Conservation (phyloP, 1,140 invertebrate species). For the Listronotus oregonensis region DNA sequence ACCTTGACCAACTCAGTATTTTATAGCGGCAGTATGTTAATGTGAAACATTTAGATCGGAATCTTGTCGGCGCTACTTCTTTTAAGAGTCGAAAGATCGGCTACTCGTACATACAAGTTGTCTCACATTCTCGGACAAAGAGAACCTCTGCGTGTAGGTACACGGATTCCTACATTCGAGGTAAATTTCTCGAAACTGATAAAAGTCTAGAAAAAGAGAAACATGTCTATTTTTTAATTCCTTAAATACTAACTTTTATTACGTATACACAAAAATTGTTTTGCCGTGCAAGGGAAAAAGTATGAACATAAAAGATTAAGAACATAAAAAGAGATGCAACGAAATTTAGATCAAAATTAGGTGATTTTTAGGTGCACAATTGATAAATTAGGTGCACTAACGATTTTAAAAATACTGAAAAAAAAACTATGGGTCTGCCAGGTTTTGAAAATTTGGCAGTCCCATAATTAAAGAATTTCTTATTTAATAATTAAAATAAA, state of each 20-base stretch:
- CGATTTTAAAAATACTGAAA: no score
- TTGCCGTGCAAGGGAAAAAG: no score
- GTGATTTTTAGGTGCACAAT: no score
- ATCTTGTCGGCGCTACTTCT: slow-evolving; percentile 52
- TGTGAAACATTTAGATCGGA: slow-evolving; percentile 56
- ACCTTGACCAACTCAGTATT: slow-evolving; percentile 46
- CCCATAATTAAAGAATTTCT: no score
- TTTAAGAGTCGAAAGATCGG: slow-evolving; percentile 17
- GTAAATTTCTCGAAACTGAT: slow-evolving; percentile 9
- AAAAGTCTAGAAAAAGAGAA: slow-evolving; percentile 3
- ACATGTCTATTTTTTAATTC: slow-evolving; percentile 5
- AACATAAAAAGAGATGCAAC: no score
- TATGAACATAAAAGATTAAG: no score
- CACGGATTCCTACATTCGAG: slow-evolving; percentile 9
- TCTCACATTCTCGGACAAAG: slow-evolving; percentile 5
- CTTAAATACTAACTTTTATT: slow-evolving; percentile 6
- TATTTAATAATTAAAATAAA: no score
- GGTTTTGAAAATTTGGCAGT: no score
- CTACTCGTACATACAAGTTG: slow-evolving; percentile 7
- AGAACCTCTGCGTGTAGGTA: not conserved
- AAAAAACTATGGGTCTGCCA: no score
- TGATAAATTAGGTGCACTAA: no score
- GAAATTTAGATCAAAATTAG: no score
- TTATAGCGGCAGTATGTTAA: slow-evolving; percentile 55
- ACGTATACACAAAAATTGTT: no score